A percentile compares a stretch with the other conserved stretches of the same genome.
These are phyloP conservation scores for Paraescarpia echinospica DNA, from an alignment of 1,140 invertebrate genomes.

Conservation along the genomic window DNA sequence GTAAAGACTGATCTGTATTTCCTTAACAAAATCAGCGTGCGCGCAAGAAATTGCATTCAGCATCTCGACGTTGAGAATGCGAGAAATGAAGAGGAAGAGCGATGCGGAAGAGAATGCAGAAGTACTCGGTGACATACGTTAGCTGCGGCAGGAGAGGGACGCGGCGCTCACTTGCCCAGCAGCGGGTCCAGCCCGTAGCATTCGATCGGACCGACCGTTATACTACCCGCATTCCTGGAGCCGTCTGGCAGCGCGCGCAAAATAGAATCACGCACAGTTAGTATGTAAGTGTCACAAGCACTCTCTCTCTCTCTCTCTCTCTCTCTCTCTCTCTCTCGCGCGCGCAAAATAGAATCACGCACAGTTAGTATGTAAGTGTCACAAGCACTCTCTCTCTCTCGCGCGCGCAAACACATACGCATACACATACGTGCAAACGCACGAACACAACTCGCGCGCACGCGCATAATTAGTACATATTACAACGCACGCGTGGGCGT, in stretches of 20 bases:
- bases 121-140: background rate
- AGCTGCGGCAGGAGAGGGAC: background rate
- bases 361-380: background rate
- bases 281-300: background rate
- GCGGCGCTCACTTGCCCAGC: background rate
- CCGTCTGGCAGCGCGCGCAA: background rate
- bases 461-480: too few species aligned
- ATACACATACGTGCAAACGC: too few species aligned
- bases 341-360: background rate
- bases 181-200: background rate
- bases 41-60: background rate
- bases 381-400: too few species aligned
- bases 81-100: background rate
- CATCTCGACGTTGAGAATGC: background rate
- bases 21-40: background rate
- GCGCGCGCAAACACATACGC: background rate
- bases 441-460: too few species aligned
- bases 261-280: background rate
- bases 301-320: too few species aligned
- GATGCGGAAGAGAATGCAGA: background rate
- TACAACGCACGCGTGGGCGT: too few species aligned
- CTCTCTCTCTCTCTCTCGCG: too few species aligned
- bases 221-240: background rate
- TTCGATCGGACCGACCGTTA: background rate
- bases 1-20: background rate